These are phyloP conservation scores for Desoria tigrina DNA, from an alignment of 2,888 invertebrate species.

Conservation along the genomic window DNA sequence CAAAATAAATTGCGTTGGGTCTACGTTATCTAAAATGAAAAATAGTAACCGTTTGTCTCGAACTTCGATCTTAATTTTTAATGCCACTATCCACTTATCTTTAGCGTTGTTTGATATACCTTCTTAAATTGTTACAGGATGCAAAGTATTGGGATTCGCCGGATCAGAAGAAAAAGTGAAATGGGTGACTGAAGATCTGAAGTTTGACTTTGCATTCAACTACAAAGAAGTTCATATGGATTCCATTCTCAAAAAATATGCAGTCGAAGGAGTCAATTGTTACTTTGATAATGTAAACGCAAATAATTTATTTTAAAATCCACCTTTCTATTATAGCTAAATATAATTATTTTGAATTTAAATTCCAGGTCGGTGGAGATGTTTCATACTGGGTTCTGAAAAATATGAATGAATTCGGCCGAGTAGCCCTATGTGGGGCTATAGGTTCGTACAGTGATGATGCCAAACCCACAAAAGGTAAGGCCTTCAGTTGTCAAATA, in stretches of 20 bases:
- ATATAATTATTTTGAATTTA: constrained; percentile 21
- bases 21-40: too few relatives aligned
- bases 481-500: too few relatives aligned
- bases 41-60: too few relatives aligned
- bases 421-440: constrained; percentile 67
- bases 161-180: constrained; percentile 71
- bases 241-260: constrained; percentile 63
- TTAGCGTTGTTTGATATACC: too few relatives aligned
- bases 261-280: constrained; percentile 72
- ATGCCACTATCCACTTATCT: too few relatives aligned
- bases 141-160: constrained; percentile 70
- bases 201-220: constrained; percentile 71
- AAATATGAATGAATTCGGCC: constrained; percentile 66
- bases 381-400: constrained; percentile 64
- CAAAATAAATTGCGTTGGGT: too few relatives aligned
- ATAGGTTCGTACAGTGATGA: constrained; percentile 67
- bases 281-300: constrained; percentile 73
- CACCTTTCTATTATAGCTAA: neutral
- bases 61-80: too few relatives aligned
- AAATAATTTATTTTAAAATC: neutral
- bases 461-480: constrained; percentile 52
- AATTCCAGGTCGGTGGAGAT: constrained; percentile 67
- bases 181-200: constrained; percentile 65
- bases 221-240: constrained; percentile 67
- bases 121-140: constrained; percentile 59